phyloP scores from a whole-genome alignment of 2,113 vertebrate species.

The Nothobranchius furzeri region DNA sequence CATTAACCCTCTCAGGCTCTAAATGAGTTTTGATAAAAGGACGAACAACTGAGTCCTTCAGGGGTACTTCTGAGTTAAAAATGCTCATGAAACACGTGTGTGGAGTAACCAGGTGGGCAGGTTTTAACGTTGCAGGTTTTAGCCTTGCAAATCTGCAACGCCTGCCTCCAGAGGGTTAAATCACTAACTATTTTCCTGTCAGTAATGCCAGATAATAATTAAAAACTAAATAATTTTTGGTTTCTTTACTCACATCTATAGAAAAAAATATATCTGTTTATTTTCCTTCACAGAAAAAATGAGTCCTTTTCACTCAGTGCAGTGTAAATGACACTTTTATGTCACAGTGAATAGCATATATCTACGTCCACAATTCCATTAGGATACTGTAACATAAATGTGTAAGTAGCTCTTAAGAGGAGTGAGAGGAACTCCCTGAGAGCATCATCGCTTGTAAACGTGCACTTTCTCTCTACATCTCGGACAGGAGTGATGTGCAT shows the following conservation, averaged over 20 bases:
- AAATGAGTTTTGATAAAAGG: too few species aligned
- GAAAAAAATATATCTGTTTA: not conserved
- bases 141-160: too few species aligned
- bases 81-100: too few species aligned
- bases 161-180: not conserved
- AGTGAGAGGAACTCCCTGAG: not conserved
- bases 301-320: not conserved
- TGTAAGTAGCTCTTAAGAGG: not conserved
- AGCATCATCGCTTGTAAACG: conserved; percentile 33
- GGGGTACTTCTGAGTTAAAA: too few species aligned
- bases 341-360: not conserved
- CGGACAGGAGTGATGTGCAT: conserved; percentile 63
- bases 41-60: too few species aligned
- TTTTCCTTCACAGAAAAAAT: not conserved
- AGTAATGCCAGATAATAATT: not conserved
- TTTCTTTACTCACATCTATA: not conserved
- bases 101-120: too few species aligned
- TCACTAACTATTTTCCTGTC: not conserved
- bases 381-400: not conserved
- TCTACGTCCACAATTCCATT: not conserved
- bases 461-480: conserved; percentile 36
- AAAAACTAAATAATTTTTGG: not conserved
- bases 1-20: not conserved
- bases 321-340: not conserved
- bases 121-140: too few species aligned